Percentiles rank a stretch among this genome's conserved stretches.
Conservation (phyloP, 1,140 invertebrate species). For the Berghia stephanieae region DNA sequence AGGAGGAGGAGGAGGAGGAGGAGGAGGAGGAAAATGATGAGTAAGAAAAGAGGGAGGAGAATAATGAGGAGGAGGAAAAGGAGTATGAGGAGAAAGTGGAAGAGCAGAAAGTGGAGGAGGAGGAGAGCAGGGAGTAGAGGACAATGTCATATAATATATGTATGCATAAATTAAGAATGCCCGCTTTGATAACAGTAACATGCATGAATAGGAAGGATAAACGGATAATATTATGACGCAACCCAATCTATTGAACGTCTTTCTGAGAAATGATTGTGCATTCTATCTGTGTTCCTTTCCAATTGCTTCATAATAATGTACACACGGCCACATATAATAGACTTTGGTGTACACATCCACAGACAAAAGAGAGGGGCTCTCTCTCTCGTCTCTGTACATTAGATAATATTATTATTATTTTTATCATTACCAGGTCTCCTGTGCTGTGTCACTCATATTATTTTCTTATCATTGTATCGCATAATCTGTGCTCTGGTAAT, state of each 20-base stretch:
- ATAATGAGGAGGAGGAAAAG: not conserved
- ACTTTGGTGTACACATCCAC: conserved; percentile 31
- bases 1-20: not conserved
- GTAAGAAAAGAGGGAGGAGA: no score
- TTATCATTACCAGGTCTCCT: not conserved
- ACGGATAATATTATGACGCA: not conserved
- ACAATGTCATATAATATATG: not conserved
- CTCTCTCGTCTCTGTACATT: conserved; percentile 36
- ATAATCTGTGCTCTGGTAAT: not conserved
- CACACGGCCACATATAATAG: not conserved
- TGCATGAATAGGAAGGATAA: not conserved
- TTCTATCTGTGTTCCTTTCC: conserved; percentile 81
- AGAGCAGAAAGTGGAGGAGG: conserved; percentile 12
- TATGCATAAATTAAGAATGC: not conserved
- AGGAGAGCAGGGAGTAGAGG: not conserved
- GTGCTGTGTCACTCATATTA: not conserved
- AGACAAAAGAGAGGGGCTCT: conserved; percentile 35
- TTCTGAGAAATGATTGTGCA: not conserved
- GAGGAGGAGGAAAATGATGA: not conserved
- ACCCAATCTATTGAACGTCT: no score
- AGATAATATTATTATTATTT: conserved; percentile 17
- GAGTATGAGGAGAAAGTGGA: conserved; percentile 6
- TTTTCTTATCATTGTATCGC: not conserved
- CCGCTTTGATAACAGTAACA: not conserved
- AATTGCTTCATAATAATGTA: conserved; percentile 60